phyloP scores from a whole-genome alignment of 2,888 invertebrate genomes.

The Tachystola acroxantha region DNA sequence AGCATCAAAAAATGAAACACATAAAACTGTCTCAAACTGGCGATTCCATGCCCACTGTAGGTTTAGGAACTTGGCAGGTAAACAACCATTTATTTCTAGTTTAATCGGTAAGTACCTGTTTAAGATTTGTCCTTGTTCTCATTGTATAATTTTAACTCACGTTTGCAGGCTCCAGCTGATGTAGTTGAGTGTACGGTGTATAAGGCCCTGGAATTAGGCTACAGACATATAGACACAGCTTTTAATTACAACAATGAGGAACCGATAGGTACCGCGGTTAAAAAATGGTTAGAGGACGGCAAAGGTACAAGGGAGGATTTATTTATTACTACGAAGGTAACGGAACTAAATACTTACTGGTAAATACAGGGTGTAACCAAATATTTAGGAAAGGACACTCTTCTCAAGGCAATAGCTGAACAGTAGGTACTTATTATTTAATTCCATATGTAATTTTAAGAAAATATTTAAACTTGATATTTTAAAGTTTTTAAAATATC shows the following conservation, averaged over 20 bases:
- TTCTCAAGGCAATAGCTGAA: too few species aligned
- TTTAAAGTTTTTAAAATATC: too few species aligned
- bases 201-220: slow-evolving; percentile 83
- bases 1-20: slow-evolving; percentile 58
- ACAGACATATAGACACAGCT: slow-evolving; percentile 88
- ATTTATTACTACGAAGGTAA: slow-evolving; percentile 89
- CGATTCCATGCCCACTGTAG: slow-evolving; percentile 83
- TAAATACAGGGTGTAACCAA: too few species aligned
- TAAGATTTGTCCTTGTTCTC: slow-evolving; percentile 1
- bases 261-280: slow-evolving; percentile 83
- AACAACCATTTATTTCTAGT: neutral
- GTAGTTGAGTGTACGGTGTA: slow-evolving; percentile 81
- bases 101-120: neutral
- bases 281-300: slow-evolving; percentile 81
- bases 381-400: too few species aligned
- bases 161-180: slow-evolving; percentile 77
- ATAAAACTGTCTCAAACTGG: slow-evolving; percentile 61
- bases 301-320: slow-evolving; percentile 83
- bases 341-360: too few species aligned
- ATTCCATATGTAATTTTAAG: too few species aligned
- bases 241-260: slow-evolving; percentile 89
- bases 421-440: too few species aligned
- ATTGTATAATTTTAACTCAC: slow-evolving; percentile 1
- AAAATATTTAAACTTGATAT: too few species aligned
- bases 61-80: slow-evolving; percentile 86